These are phyloP conservation scores for Pollenia amentaria DNA, from an alignment of 2,888 invertebrate genomes.

Conservation along the genomic window DNA sequence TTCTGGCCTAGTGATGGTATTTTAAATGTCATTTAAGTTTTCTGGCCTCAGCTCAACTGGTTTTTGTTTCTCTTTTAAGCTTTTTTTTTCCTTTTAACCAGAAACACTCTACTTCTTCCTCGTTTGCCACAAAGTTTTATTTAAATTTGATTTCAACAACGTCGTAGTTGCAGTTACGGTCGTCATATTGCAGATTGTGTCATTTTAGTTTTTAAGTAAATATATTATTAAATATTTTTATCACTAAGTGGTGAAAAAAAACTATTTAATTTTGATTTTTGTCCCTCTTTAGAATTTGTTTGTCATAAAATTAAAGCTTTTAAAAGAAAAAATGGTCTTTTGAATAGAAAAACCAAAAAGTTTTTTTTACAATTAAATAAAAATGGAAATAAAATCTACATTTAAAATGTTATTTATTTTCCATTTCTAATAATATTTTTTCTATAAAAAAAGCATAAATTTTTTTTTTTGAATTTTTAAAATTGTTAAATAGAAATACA, in stretches of 20 bases:
- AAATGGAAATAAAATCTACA: constrained; percentile 30
- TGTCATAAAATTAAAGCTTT: constrained; percentile 19
- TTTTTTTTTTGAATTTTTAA: too few species aligned
- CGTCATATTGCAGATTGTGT: constrained; percentile 69
- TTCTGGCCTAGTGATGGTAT: constrained; percentile 49
- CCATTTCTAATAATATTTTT: too few species aligned
- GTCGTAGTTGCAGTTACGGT: constrained; percentile 19
- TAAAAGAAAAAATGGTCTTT: background rate
- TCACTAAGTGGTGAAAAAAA: constrained; percentile 7
- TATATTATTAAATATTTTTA: constrained; percentile 54
- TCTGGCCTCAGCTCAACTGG: constrained; percentile 33
- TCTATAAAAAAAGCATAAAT: background rate
- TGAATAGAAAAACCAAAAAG: background rate
- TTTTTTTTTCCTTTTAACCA: background rate
- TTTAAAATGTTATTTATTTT: background rate
- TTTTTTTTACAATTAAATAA: constrained; percentile 47
- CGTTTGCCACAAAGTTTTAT: constrained; percentile 21
- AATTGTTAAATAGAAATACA: background rate
- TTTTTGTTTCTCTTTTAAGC: background rate
- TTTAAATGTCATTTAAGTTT: constrained; percentile 67
- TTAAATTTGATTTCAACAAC: constrained; percentile 58
- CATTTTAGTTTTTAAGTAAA: constrained; percentile 60
- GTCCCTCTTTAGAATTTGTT: constrained; percentile 13
- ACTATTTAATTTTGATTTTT: background rate
- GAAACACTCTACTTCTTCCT: background rate